Conservation (phyloP, 53 echinoderm and acorn worm genomes). For the Glandiceps talaboti region DNA sequence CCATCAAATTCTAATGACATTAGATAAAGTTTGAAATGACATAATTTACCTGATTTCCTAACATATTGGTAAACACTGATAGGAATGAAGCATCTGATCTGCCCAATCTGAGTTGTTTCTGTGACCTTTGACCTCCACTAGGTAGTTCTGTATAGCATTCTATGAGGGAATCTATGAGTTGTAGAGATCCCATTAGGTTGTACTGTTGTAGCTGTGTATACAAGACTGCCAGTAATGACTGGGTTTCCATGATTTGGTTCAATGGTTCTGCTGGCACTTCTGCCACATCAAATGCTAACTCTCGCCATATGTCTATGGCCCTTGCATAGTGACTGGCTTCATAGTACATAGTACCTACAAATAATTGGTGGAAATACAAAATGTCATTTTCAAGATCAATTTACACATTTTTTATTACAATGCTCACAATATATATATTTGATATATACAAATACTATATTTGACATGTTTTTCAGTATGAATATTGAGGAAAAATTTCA, state of each 20-base stretch:
- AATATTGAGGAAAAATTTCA: too few species aligned
- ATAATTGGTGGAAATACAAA: too few species aligned
- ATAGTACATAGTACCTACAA: background rate
- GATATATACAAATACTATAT: too few species aligned
- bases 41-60: slow-evolving; percentile 10
- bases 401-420: too few species aligned
- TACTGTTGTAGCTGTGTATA: slow-evolving; percentile 45
- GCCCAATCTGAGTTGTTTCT: background rate
- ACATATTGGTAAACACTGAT: slow-evolving; percentile 12
- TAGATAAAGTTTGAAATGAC: too few species aligned
- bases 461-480: too few species aligned
- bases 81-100: slow-evolving; percentile 7
- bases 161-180: slow-evolving; percentile 36
- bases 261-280: background rate
- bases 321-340: background rate
- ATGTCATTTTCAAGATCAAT: too few species aligned
- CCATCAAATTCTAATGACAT: too few species aligned
- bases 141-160: slow-evolving; percentile 22
- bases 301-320: background rate
- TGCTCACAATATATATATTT: too few species aligned
- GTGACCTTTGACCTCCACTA: slow-evolving; percentile 10
- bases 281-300: background rate
- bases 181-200: slow-evolving; percentile 32
- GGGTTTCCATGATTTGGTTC: background rate
- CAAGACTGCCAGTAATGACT: slow-evolving; percentile 52